Conservation (phyloP, 2,888 invertebrate species). For the Onthophagus sagittarius region DNA sequence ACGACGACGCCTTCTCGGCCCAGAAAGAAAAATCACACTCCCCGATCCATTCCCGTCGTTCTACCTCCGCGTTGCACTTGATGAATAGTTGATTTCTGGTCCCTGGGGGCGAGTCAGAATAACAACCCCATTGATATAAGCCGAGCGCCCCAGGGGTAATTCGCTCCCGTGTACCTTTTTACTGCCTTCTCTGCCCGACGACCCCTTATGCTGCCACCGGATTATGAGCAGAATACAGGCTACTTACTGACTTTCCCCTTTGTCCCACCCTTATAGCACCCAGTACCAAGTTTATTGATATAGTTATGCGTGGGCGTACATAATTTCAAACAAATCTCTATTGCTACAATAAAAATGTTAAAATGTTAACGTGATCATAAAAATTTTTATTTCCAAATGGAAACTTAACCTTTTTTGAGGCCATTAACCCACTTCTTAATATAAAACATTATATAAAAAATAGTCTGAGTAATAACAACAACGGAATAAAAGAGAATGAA, state of each 20-base stretch:
- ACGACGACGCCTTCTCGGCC: neutral
- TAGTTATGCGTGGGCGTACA: constrained; percentile 19
- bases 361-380: neutral
- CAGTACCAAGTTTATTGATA: constrained; percentile 20
- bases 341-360: neutral
- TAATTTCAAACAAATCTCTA: constrained; percentile 9
- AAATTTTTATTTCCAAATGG: neutral
- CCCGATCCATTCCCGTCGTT: neutral
- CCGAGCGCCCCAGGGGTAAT: constrained; percentile 29
- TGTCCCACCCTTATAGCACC: constrained; percentile 2
- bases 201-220: constrained; percentile 21
- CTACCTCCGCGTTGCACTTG: constrained; percentile 9
- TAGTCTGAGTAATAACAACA: neutral
- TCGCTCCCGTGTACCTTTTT: constrained; percentile 31
- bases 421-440: neutral
- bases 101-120: constrained; percentile 29
- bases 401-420: neutral
- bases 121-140: constrained; percentile 30
- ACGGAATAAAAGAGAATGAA: neutral
- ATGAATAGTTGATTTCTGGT: constrained; percentile 29
- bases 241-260: constrained; percentile 28
- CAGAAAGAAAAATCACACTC: neutral
- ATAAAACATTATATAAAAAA: too few species aligned
- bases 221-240: constrained; percentile 26
- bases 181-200: constrained; percentile 26